A percentile compares a stretch with the other conserved stretches of the same genome.
phyloP scores from a whole-genome alignment of 2,113 vertebrate species.

The Nerophis ophidion region DNA sequence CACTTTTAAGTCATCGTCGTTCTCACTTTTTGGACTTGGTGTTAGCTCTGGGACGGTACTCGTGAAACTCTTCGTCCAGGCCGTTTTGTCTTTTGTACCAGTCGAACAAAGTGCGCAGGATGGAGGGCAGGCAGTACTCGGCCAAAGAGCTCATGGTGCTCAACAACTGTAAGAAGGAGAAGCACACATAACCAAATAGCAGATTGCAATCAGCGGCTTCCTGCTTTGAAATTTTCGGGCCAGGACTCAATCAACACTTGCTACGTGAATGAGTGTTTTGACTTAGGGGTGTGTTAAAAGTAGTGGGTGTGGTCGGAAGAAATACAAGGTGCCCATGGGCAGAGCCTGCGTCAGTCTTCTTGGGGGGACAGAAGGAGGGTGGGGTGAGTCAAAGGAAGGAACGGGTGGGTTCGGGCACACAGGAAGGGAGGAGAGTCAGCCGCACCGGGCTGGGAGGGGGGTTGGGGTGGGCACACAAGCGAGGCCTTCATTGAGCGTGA shows the following conservation, averaged over 20 bases:
- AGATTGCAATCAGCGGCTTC: constrained; percentile 40
- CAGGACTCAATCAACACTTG: background rate
- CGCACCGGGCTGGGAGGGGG: constrained; percentile 82
- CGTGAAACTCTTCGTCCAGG: constrained; percentile 91
- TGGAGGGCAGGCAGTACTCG: constrained; percentile 95
- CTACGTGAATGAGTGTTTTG: background rate
- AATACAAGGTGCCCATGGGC: constrained; percentile 34
- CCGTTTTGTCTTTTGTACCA: constrained; percentile 98
- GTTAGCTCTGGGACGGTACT: constrained; percentile 90
- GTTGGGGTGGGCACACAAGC: constrained; percentile 72
- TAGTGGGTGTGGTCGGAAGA: background rate
- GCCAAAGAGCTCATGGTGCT: constrained; percentile 96
- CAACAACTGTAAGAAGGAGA: constrained; percentile 77
- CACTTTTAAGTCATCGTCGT: background rate
- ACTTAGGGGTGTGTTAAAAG: background rate
- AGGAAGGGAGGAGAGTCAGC: constrained; percentile 11
- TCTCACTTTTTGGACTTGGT: constrained; percentile 93
- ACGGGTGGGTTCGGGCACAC: constrained; percentile 72
- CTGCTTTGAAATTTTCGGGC: constrained; percentile 40
- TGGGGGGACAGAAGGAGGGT: background rate
- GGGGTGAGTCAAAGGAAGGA: constrained; percentile 75
- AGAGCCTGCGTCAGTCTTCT: constrained; percentile 20
- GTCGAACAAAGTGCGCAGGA: constrained; percentile 93
- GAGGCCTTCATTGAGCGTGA: constrained; percentile 80
- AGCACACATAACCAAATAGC: constrained; percentile 31